Base-by-base conservation (phyloP, 1,140 invertebrate species). In the Lethocerus indicus region DNA sequence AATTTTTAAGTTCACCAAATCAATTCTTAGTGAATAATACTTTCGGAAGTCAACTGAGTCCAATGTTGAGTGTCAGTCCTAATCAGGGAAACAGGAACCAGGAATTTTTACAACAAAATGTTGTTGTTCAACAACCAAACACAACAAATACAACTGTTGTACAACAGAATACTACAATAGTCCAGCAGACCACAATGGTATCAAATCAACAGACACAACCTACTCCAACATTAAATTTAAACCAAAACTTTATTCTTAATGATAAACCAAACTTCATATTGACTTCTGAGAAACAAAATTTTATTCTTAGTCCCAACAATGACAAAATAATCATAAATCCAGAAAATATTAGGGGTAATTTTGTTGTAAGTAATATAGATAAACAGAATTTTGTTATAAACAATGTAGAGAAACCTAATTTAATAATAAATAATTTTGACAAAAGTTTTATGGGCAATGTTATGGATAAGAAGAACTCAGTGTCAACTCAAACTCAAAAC, bases 1-100 rank as follows among this genome's bases (percentile, higher is more conserved):
- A 60, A 27, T 57, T 59, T 29, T 52, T 60, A 5, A 53, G 56
- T 47, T 83, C 80, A 1, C 79, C 80, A 0, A 83, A 79, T 55
- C 80, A 83, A 59, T 79, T 83, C 54, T 68, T 82, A 49, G 74
- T 83, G 26, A 82, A 80, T 51, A 79, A 80, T 20, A 75, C 81
- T 16, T 80, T 81, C 53, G 68, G 73, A 13, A 83, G 83, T 1
- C 83, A 87, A 58, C 54, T 87, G 13, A 87, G 82, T 65, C 83
- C 82, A 2, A 68, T 84, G 40, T 71, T 84, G 0, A 82, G 75
- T 56, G 72, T 83, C 2, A 82, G 77, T 62, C 79, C 79, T 0
- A 76, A 74, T 43, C 77, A 45, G 35, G 27, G 37, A 14, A 37
- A 35, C 18, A 36, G 44, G 21, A 51, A 39, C 28, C 42, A 51